These are phyloP conservation scores for Physocephala rufipes DNA, from an alignment of 2,888 invertebrate species.

Conservation along the genomic window DNA sequence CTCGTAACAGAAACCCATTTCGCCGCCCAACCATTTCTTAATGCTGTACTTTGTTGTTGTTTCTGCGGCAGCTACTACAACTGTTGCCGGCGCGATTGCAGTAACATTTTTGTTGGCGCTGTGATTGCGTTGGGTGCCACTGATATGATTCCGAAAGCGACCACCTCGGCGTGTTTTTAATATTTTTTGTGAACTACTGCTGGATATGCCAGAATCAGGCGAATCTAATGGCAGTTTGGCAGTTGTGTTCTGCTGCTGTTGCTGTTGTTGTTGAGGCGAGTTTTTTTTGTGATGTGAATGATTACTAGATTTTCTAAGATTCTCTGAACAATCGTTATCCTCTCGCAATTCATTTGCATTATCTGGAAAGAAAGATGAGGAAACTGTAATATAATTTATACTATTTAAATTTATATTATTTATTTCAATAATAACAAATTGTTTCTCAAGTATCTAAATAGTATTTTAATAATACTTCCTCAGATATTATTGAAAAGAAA, in stretches of 20 bases:
- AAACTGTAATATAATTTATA: constrained; percentile 26
- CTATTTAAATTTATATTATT: background rate
- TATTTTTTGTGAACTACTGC: constrained; percentile 20
- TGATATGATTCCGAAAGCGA: constrained; percentile 3
- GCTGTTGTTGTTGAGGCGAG: constrained; percentile 31
- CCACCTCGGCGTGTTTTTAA: constrained; percentile 30
- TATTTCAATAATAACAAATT: no score
- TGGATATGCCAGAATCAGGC: constrained; percentile 40
- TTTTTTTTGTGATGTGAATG: background rate
- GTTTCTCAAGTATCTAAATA: no score
- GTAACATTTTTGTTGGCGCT: constrained; percentile 32
- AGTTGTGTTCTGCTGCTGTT: constrained; percentile 46
- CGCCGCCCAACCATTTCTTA: constrained; percentile 46
- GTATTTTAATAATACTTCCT: background rate
- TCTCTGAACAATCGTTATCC: constrained; percentile 41
- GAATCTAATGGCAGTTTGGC: constrained; percentile 36
- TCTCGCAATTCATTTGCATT: constrained; percentile 48
- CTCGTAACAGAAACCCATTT: constrained; percentile 47
- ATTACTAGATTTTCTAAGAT: constrained; percentile 25
- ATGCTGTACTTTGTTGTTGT: constrained; percentile 36
- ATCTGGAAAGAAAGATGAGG: constrained; percentile 46
- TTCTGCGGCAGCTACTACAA: constrained; percentile 33
- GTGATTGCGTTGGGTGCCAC: constrained; percentile 15
- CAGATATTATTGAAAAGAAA: no score
- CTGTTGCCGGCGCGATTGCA: constrained; percentile 18